Evolutionary conservation across 1,140 invertebrate genomes (phyloP), one percentile per base, ranked within the genome.

Genomic region (Arctopsyche grandis): DNA sequence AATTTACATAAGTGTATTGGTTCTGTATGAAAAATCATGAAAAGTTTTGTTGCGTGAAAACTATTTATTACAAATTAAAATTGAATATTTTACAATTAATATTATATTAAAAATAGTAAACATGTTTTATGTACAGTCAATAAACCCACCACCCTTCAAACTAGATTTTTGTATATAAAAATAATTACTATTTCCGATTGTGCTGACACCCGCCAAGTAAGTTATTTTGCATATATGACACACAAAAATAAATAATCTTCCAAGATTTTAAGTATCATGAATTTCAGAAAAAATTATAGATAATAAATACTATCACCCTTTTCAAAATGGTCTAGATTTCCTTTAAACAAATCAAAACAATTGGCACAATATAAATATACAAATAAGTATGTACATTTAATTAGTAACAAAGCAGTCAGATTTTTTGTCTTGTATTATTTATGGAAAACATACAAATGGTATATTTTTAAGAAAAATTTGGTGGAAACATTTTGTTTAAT

Each of bases 11-110:
- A 38, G 7, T 38, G 29, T 38, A 38, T 38, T 38, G 3, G 7
- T 4, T 38, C 29, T 4, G 3, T 38, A 7, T 38, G 29, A 7
- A 1, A 38, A 4, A 38, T 38, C 29, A 38, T 38, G 29, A 38
- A 38, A 38, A 38, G 29, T 4, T 4, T 4, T 14, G 19, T 70
- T 46, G 19, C 21, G 21, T 66, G 21, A 66, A 66, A 74, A 74
- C 71, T 56, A 74, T 74, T 76, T 76, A 63, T 29, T 76, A 63
- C n/a, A 76, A 76, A 76, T 63, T 16, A 63, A 63, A 76, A 24
- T 58, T 29, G 71, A 63, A 44, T 44, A 52, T 43, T 63, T 76
- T 63, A 63, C 56, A 76, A 16, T 60, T 44, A 76, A 56, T 16
- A 52, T 56, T 66, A 56, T 16, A 52, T 56, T 66, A 43, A 75